phyloP scores from a whole-genome alignment of 2,113 vertebrate genomes.

The Procavia capensis region DNA sequence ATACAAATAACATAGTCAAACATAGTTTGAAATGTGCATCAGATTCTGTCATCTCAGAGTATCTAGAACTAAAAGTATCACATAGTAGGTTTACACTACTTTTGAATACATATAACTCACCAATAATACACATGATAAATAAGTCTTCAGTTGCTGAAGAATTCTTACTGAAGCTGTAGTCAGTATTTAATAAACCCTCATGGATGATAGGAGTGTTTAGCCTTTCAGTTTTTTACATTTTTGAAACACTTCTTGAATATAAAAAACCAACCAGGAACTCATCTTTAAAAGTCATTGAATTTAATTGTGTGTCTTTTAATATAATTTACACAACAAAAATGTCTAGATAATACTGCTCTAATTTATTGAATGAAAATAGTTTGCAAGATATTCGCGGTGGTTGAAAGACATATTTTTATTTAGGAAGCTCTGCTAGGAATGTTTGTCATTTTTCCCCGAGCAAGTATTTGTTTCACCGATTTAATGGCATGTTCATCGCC shows the following conservation, averaged over 20 bases:
- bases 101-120: not conserved
- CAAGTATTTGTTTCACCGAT: conserved; percentile 62
- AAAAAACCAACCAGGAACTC: not conserved
- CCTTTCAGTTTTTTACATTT: conserved; percentile 29
- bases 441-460: not conserved
- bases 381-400: conserved; percentile 22
- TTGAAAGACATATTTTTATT: conserved; percentile 58
- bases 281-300: conserved; percentile 44
- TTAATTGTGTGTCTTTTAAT: conserved; percentile 43
- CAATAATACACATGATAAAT: not conserved
- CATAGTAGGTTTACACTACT: not conserved
- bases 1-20: conserved; percentile 23
- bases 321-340: conserved; percentile 68
- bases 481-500: conserved; percentile 67
- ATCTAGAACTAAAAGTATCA: not conserved
- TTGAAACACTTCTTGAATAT: not conserved
- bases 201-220: not conserved
- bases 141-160: conserved; percentile 30
- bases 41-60: not conserved
- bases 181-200: not conserved
- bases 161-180: not conserved
- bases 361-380: conserved; percentile 57
- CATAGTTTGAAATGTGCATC: not conserved
- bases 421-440: conserved; percentile 3
- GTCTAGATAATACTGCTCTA: conserved; percentile 37